These are phyloP conservation scores for Omphaloscelis lunosa DNA, from an alignment of 2,888 invertebrate species.

Conservation along the genomic window DNA sequence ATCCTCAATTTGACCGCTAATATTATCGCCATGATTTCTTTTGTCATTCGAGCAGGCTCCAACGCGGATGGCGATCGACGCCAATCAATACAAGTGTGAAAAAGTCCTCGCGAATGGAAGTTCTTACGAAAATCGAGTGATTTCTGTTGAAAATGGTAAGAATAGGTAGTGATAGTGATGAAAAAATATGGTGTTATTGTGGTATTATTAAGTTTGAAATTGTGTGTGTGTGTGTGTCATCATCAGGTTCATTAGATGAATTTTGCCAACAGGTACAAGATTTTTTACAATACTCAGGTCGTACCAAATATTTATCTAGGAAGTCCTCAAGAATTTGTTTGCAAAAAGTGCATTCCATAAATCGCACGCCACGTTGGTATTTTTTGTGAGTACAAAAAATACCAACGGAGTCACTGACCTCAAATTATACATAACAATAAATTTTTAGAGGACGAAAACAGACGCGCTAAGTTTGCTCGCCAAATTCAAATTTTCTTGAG, in stretches of 20 bases:
- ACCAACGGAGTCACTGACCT: background rate
- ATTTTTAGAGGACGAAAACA: background rate
- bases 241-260: background rate
- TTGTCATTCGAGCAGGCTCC: conserved; percentile 8
- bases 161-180: background rate
- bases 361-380: background rate
- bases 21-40: background rate
- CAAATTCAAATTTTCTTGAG: background rate
- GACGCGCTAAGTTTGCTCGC: background rate
- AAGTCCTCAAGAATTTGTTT: background rate
- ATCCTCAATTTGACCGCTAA: conserved; percentile 23
- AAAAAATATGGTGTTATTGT: background rate
- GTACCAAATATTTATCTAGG: background rate
- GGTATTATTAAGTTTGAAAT: background rate
- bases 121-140: background rate
- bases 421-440: background rate
- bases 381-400: background rate
- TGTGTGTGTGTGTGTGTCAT: background rate
- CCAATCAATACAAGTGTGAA: background rate
- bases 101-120: background rate
- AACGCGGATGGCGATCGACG: background rate
- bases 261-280: background rate
- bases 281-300: too few species aligned
- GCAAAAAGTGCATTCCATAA: background rate
- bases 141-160: conserved; percentile 38